phyloP scores from a whole-genome alignment of 2,113 vertebrate species.

The Aegithalos caudatus region DNA sequence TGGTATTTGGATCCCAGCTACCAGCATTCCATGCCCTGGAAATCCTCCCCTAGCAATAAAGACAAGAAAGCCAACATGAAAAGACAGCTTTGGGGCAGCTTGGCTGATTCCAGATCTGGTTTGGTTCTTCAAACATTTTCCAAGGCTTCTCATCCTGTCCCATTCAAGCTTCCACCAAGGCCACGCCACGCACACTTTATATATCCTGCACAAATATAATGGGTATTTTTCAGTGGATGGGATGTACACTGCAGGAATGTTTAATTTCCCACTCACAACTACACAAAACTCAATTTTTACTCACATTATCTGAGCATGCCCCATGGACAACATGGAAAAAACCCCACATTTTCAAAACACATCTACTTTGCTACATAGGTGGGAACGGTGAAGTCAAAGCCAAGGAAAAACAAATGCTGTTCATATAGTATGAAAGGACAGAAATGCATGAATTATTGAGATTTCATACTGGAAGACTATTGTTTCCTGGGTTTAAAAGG shows the following conservation, averaged over 20 bases:
- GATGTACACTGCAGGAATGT: not conserved
- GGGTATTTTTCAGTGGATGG: not conserved
- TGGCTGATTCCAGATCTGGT: not conserved
- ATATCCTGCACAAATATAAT: not conserved
- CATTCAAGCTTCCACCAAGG: not conserved
- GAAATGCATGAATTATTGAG: not conserved
- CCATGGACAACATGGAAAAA: not conserved
- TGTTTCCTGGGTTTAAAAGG: not conserved
- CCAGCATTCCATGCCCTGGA: not conserved
- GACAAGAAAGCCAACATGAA: not conserved
- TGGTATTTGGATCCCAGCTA: not conserved
- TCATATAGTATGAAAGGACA: not conserved
- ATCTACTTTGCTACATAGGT: not conserved
- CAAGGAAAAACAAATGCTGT: not conserved
- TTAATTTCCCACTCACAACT: not conserved
- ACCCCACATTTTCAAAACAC: not conserved
- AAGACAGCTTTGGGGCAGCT: not conserved
- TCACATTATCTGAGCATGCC: not conserved
- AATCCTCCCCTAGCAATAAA: not conserved
- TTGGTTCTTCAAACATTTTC: not conserved
- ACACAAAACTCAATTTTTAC: not conserved
- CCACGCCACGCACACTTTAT: fast-evolving
- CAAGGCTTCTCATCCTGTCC: not conserved
- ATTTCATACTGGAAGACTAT: not conserved
- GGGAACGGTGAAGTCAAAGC: not conserved